Base-by-base conservation (phyloP, 2,888 invertebrate species). In the Eilema griseolum region DNA sequence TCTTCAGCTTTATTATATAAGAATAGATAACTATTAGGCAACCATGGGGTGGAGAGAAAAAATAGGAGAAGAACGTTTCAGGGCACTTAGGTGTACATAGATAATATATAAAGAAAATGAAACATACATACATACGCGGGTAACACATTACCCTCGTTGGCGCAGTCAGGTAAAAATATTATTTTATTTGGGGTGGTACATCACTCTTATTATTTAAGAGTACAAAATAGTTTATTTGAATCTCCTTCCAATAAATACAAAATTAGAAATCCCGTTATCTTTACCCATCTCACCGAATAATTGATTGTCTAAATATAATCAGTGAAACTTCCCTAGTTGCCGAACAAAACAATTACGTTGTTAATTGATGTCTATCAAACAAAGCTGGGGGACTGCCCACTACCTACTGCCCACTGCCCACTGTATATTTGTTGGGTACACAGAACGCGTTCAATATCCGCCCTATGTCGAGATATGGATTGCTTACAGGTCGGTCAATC, bases 361-460 rank as follows among this genome's bases (percentile, higher is more conserved):
- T 70, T 82, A 82, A 85, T 84, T 73, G 83, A 81, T 66, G 77
- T 83, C 81, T 75, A 81, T 83, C 81, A 82, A 81, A 76, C 65
- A 74, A 41, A 31, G 10, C 12, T n/a, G 3, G 28, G n/a, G 60
- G 24, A 16, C n/a, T 62, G 61, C 61, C 56, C 57, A 59, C 37
- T 60, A 71, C 41, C 41, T 16, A 41, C 16, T 37, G 33, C 33
- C 33, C 24, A 37, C 16, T 57, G 64, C 61, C 56, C 37, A 46
- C 37, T 60, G 72, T 72, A 63, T 83, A 73, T 75, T 82, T 77
- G 63, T 72, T 66, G 57, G 67, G 73, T 70, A 77, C 69, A 83
- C 79, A 79, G 75, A 79, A 26, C 24, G 69, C 71, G 68, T 23
- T 71, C 79, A 79, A 84, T 85, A 83, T 84, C 83, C 79, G 81